A percentile compares a stretch with the other conserved stretches of the same genome.
Evolutionary conservation across 2,797 vertebrate species (phyloP).

Genomic region (Gambelia wislizenii): DNA sequence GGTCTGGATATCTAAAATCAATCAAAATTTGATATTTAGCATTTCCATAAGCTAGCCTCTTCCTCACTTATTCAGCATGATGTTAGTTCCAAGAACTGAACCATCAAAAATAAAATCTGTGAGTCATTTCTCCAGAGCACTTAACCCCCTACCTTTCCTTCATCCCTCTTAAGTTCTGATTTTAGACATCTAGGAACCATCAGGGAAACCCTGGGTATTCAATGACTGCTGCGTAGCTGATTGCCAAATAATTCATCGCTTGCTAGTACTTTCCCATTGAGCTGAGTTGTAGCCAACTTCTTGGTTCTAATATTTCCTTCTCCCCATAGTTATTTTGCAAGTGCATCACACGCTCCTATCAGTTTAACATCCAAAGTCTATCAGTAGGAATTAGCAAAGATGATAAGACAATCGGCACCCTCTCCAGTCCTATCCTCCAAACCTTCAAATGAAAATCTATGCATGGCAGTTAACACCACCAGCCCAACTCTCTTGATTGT

Average conservation of each 20-base stretch:
- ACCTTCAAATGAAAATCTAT: too few relatives aligned
- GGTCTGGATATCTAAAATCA: background rate
- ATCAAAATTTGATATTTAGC: constrained; percentile 1
- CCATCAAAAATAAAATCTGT: background rate
- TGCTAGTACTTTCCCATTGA: background rate
- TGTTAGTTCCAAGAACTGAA: background rate
- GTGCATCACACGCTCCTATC: background rate
- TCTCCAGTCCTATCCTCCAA: too few relatives aligned
- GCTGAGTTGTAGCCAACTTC: background rate
- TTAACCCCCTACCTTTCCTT: background rate
- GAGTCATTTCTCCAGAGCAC: background rate
- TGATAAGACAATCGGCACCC: too few relatives aligned
- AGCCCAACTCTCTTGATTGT: too few relatives aligned
- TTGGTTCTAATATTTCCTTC: background rate
- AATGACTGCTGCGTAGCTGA: background rate
- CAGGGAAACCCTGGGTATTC: background rate
- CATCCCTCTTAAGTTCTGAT: background rate
- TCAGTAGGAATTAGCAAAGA: too few relatives aligned
- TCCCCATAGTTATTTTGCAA: background rate
- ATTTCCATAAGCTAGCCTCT: background rate
- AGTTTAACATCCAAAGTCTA: background rate
- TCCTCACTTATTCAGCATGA: background rate
- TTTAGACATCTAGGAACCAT: background rate
- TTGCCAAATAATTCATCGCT: background rate
- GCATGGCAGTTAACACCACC: too few relatives aligned